Conservation (phyloP, 37 sponge, comb jelly and placozoan genomes). For the Haliclona indistincta region DNA sequence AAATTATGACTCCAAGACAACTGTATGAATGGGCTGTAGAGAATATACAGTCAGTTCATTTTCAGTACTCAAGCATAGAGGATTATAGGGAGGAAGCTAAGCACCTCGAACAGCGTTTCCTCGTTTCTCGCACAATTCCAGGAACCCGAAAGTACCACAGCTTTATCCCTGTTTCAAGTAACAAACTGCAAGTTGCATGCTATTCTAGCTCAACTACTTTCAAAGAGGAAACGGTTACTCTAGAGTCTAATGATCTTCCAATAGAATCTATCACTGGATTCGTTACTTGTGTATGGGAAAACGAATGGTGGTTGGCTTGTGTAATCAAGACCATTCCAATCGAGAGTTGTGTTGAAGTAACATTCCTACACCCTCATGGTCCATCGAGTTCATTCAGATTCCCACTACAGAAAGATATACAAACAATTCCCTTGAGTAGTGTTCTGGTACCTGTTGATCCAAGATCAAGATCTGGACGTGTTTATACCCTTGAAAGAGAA, state of each 20-base stretch:
- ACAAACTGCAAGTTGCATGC: background rate
- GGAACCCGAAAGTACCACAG: conserved; percentile 20
- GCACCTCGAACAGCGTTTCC: background rate
- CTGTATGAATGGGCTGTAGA: conserved; percentile 57
- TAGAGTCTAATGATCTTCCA: background rate
- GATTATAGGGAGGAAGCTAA: background rate
- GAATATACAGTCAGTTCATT: too few species aligned
- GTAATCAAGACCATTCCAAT: background rate
- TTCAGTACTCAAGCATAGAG: background rate
- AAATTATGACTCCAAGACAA: conserved; percentile 54
- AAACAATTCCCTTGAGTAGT: conserved; percentile 6
- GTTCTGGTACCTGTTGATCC: conserved; percentile 19
- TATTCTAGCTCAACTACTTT: conserved; percentile 6
- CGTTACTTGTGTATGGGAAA: background rate
- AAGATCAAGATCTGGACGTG: conserved; percentile 20
- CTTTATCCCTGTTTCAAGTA: conserved; percentile 15
- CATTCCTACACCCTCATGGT: conserved; percentile 22
- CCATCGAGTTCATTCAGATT: conserved; percentile 36
- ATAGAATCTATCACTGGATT: conserved; percentile 1
- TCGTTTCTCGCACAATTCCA: conserved; percentile 3
- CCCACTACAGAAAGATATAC: conserved; percentile 16
- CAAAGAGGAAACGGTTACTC: conserved; percentile 3
- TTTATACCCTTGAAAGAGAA: background rate
- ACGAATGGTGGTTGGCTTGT: conserved; percentile 16
- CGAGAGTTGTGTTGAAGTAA: conserved; percentile 11